A percentile compares a stretch with the other conserved stretches of the same genome.
Evolutionary conservation across 2,797 vertebrate genomes (phyloP).

Genomic region (Lophotriccus pileatus): DNA sequence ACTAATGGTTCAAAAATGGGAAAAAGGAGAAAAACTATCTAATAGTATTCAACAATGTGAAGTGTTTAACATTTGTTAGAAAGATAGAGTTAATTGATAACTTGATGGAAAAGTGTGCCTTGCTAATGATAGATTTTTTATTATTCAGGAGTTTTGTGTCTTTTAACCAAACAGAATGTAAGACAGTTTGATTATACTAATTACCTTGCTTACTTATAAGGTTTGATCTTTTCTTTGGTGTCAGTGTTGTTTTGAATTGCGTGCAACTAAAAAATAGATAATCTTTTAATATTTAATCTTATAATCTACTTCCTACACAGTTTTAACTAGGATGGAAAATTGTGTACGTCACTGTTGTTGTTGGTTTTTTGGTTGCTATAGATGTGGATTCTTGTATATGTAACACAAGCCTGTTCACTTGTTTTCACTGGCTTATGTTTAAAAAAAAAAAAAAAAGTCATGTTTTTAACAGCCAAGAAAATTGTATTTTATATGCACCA

Average conservation of each 20-base stretch:
- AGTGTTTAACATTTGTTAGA: neutral
- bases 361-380: conserved; percentile 59
- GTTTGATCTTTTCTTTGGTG: conserved; percentile 50
- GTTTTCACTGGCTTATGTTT: conserved; percentile 21
- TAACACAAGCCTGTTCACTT: conserved; percentile 22
- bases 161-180: neutral
- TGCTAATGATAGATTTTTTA: neutral
- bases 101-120: neutral
- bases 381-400: conserved; percentile 34
- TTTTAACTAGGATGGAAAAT: conserved; percentile 29
- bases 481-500: conserved; percentile 24
- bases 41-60: neutral
- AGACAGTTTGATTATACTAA: conserved; percentile 49
- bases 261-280: conserved; percentile 42
- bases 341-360: conserved; percentile 5
- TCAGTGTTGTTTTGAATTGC: conserved; percentile 6
- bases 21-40: neutral
- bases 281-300: conserved; percentile 66
- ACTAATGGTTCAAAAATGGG: neutral
- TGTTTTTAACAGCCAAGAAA: conserved; percentile 50
- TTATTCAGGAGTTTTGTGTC: neutral
- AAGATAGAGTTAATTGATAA: neutral
- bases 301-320: conserved; percentile 63
- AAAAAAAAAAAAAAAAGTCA: neutral
- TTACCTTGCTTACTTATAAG: conserved; percentile 40